These are phyloP conservation scores for Struthio camelus DNA, from an alignment of 2,113 vertebrate species.

Conservation along the genomic window DNA sequence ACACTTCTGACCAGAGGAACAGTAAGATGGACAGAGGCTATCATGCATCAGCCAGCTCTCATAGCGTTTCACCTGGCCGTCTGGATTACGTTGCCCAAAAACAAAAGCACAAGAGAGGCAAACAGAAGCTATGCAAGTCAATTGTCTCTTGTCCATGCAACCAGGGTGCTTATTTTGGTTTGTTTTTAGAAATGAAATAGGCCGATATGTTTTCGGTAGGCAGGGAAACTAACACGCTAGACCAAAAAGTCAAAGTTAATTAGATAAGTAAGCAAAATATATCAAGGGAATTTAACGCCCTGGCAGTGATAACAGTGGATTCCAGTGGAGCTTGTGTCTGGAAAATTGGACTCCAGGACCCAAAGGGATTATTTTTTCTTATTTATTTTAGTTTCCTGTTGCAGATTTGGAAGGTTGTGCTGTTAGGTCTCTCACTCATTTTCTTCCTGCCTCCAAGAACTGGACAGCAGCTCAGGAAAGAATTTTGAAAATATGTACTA, in stretches of 20 bases:
- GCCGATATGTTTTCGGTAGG: constrained; percentile 3
- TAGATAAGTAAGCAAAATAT: constrained; percentile 27
- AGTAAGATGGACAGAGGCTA: neutral
- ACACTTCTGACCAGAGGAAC: neutral
- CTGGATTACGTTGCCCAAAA: neutral
- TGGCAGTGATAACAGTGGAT: constrained; percentile 28
- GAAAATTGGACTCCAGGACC: constrained; percentile 25
- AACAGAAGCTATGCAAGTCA: neutral
- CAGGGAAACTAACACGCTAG: neutral
- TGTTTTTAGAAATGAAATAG: constrained; percentile 12
- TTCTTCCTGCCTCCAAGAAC: neutral
- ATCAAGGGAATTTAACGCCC: constrained; percentile 16
- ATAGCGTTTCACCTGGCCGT: neutral
- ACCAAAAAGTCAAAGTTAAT: constrained; percentile 24
- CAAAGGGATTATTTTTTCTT: constrained; percentile 58
- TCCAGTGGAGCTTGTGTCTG: constrained; percentile 38
- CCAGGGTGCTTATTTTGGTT: neutral
- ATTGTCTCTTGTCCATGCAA: neutral
- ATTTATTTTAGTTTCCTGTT: constrained; percentile 56
- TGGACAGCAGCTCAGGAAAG: neutral
- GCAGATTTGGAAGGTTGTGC: neutral
- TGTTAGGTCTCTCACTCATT: constrained; percentile 5
- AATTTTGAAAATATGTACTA: neutral
- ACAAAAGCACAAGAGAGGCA: neutral
- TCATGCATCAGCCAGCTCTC: neutral